A percentile compares a stretch with the other conserved stretches of the same genome.
These are phyloP conservation scores for Onychomys torridus DNA, from an alignment of 2,797 vertebrate species.

Conservation along the genomic window DNA sequence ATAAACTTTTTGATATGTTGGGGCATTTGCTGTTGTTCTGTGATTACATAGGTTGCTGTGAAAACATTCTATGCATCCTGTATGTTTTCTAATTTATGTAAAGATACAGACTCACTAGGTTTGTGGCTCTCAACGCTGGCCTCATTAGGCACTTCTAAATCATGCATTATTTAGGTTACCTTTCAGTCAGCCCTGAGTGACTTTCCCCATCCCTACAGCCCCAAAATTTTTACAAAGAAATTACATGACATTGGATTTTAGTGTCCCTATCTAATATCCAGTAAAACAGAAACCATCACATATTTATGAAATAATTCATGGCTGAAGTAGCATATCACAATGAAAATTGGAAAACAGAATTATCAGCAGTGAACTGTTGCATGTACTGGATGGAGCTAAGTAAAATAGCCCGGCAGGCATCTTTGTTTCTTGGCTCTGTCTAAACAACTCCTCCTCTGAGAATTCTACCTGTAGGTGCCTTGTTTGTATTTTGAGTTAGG, in stretches of 20 bases:
- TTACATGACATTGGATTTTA: neutral
- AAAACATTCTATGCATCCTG: neutral
- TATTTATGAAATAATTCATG: conserved; percentile 14
- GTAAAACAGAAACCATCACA: neutral
- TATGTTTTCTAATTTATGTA: conserved; percentile 3
- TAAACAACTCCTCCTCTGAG: neutral
- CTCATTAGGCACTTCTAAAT: conserved; percentile 20
- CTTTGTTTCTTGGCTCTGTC: neutral
- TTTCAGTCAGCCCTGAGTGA: neutral
- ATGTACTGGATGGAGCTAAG: neutral
- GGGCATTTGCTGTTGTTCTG: neutral
- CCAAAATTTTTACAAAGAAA: conserved; percentile 1
- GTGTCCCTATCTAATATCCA: neutral
- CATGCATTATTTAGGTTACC: neutral
- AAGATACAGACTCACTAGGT: neutral
- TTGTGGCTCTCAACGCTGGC: neutral
- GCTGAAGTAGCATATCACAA: neutral
- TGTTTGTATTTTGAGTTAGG: neutral
- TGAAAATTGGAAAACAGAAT: neutral
- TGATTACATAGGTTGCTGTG: conserved; percentile 4
- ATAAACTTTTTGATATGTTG: neutral
- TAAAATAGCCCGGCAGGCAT: neutral
- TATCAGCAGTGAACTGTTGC: conserved; percentile 23
- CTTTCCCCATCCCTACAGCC: neutral
- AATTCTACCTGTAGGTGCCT: neutral